A percentile compares a stretch with the other conserved stretches of the same genome.
Evolutionary conservation across 2,888 invertebrate genomes (phyloP).

Genomic region (Julus scanicus): DNA sequence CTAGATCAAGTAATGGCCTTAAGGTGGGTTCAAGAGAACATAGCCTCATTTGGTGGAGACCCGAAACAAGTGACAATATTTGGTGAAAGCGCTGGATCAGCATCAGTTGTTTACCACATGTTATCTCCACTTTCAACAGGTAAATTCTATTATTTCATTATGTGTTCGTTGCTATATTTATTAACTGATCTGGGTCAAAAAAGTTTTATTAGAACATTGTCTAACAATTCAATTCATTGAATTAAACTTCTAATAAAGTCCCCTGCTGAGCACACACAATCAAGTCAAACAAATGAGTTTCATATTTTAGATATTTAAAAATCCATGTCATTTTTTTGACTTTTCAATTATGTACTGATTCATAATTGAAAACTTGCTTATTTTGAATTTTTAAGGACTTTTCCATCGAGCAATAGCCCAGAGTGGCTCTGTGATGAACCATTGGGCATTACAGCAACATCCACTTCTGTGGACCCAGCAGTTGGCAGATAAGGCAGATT

Average conservation of each 20-base stretch:
- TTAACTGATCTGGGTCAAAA: not conserved
- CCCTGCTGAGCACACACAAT: no score
- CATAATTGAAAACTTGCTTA: not conserved
- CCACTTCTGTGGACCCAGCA: not conserved
- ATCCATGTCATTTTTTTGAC: no score
- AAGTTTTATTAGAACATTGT: not conserved
- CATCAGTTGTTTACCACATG: constrained; percentile 46
- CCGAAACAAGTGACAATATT: constrained; percentile 46
- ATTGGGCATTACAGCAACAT: constrained; percentile 44
- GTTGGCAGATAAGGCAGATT: constrained; percentile 9
- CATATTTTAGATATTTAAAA: no score
- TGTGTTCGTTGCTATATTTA: no score
- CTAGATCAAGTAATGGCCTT: constrained; percentile 54
- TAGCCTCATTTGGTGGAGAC: constrained; percentile 47
- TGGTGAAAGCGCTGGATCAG: constrained; percentile 53
- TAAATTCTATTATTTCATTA: not conserved
- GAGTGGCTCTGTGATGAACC: constrained; percentile 50
- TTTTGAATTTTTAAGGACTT: not conserved
- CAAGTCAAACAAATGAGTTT: no score
- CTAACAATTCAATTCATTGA: not conserved
- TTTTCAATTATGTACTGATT: no score
- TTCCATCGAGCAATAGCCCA: constrained; percentile 54
- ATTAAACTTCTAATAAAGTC: no score
- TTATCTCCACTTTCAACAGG: constrained; percentile 51
- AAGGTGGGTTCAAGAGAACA: constrained; percentile 49